Evolutionary conservation across 2,888 invertebrate species (phyloP).

Genomic region (Hybos culiciformis): DNA sequence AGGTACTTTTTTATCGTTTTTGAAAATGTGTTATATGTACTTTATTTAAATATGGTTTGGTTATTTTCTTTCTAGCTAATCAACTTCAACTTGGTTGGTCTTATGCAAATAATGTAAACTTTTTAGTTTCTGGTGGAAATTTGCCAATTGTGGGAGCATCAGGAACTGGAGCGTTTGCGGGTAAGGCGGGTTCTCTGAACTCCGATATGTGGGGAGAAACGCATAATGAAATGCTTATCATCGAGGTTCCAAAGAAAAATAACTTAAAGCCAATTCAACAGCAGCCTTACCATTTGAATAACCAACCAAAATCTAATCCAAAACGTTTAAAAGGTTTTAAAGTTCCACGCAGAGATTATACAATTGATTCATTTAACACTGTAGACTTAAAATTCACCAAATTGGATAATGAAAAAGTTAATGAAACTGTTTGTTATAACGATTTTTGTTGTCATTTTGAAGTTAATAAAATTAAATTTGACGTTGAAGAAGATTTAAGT

Average conservation of each 20-base stretch:
- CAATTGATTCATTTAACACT: background rate
- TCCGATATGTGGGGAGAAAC: background rate
- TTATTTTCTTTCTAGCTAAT: constrained; percentile 33
- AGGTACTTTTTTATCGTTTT: no score
- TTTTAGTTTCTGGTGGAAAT: constrained; percentile 59
- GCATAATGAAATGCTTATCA: background rate
- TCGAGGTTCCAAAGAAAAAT: background rate
- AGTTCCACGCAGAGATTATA: background rate
- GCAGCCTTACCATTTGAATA: background rate
- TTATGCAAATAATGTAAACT: constrained; percentile 48
- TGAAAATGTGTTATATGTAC: no score
- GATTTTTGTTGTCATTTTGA: background rate
- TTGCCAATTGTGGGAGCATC: constrained; percentile 44
- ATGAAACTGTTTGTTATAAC: background rate
- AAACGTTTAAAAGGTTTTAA: background rate
- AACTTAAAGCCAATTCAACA: no score
- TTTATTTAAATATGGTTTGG: no score
- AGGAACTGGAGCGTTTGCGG: constrained; percentile 64
- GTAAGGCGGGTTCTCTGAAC: constrained; percentile 19
- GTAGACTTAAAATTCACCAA: background rate
- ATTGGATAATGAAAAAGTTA: no score
- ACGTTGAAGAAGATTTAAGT: background rate
- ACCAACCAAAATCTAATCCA: background rate
- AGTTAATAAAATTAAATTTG: background rate
- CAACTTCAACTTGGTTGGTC: constrained; percentile 61